phyloP scores from a whole-genome alignment of 1,140 invertebrate species.

The Colletes latitarsis region DNA sequence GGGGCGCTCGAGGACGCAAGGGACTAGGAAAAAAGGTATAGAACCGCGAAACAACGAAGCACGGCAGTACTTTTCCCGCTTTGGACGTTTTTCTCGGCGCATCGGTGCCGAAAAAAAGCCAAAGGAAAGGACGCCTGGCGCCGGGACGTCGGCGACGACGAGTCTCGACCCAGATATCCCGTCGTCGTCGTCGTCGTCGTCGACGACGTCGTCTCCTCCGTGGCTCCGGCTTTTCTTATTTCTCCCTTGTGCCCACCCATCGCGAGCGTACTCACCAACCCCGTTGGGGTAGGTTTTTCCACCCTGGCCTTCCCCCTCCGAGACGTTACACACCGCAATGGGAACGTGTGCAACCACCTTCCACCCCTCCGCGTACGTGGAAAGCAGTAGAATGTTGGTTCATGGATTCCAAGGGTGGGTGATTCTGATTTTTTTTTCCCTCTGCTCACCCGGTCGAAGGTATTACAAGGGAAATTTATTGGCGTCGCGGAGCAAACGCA shows the following conservation, averaged over 20 bases:
- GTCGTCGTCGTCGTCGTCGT: slow-evolving; percentile 51
- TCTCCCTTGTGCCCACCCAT: slow-evolving; percentile 72
- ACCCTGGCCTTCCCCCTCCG: slow-evolving; percentile 36
- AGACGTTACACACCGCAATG: not conserved
- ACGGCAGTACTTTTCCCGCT: slow-evolving; percentile 53
- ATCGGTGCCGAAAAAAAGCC: slow-evolving; percentile 63
- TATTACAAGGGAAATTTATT: not conserved
- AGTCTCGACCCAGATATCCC: slow-evolving; percentile 79
- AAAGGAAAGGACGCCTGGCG: slow-evolving; percentile 76
- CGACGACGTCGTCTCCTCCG: slow-evolving; percentile 64
- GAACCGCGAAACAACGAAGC: slow-evolving; percentile 57
- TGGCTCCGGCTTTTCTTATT: slow-evolving; percentile 72
- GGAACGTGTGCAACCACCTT: not conserved
- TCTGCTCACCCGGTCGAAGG: not conserved
- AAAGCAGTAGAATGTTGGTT: not conserved
- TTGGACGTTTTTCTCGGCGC: slow-evolving; percentile 57
- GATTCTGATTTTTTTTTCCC: not conserved
- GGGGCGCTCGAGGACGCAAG: not conserved
- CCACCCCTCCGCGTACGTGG: not conserved
- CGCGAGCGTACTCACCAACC: slow-evolving; percentile 49
- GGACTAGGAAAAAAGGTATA: slow-evolving; percentile 38
- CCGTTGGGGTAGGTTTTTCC: slow-evolving; percentile 74
- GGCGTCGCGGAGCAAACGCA: not conserved
- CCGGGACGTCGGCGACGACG: slow-evolving; percentile 77
- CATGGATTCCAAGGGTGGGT: not conserved